These are phyloP conservation scores for Acholoe squamosa DNA, from an alignment of 2,888 invertebrate species.

Conservation along the genomic window DNA sequence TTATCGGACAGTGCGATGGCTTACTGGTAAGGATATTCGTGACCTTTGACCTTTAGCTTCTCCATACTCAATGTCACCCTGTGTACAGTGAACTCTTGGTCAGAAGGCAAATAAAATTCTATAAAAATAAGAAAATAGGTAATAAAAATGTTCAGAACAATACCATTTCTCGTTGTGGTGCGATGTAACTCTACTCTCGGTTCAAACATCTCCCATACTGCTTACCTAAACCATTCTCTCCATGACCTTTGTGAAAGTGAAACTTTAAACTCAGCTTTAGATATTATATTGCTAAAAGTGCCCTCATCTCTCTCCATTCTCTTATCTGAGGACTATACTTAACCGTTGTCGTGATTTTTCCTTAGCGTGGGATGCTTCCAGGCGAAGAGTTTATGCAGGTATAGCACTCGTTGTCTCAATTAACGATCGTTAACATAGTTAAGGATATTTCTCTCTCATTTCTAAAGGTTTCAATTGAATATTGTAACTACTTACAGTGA, in stretches of 20 bases:
- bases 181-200: background rate
- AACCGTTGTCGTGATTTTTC: background rate
- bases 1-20: slow-evolving; percentile 65
- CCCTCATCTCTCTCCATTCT: too few species aligned
- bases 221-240: background rate
- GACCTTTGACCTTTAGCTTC: slow-evolving; percentile 55
- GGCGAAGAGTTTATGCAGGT: background rate
- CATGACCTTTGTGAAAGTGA: background rate
- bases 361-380: background rate
- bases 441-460: background rate
- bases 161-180: slow-evolving; percentile 21
- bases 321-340: too few species aligned
- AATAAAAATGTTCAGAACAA: too few species aligned
- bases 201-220: background rate
- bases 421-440: background rate
- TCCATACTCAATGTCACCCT: slow-evolving; percentile 31
- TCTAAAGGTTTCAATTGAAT: too few species aligned
- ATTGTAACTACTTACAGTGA: too few species aligned
- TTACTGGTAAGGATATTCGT: slow-evolving; percentile 64
- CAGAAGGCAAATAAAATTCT: background rate
- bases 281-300: too few species aligned
- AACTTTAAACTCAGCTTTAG: too few species aligned
- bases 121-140: background rate
- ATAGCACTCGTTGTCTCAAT: background rate
- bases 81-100: slow-evolving; percentile 39